A percentile compares a stretch with the other conserved stretches of the same genome.
Conservation (phyloP, 2,113 vertebrate genomes). For the Calyptomena viridis region DNA sequence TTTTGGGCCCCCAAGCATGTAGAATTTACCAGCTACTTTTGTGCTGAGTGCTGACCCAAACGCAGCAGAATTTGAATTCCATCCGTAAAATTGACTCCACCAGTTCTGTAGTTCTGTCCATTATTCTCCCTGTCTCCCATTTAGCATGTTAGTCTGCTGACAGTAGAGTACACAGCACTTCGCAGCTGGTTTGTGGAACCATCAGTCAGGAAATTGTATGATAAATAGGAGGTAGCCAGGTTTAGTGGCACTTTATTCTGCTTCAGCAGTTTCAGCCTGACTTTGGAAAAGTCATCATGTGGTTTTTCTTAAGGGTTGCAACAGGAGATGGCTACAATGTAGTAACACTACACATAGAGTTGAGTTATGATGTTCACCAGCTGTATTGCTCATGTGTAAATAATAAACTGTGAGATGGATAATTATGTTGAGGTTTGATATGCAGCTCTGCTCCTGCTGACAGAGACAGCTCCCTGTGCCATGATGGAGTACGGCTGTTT, state of each 20-base stretch:
- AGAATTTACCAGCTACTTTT: constrained; percentile 43
- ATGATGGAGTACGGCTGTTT: constrained; percentile 38
- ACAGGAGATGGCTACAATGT: constrained; percentile 61
- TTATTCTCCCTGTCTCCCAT: constrained; percentile 76
- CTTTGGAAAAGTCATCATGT: constrained; percentile 77
- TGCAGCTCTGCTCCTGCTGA: constrained; percentile 33
- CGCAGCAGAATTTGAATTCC: constrained; percentile 67
- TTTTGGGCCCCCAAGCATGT: not conserved
- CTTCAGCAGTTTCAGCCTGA: constrained; percentile 80
- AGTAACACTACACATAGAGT: constrained; percentile 63
- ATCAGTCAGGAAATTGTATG: constrained; percentile 84
- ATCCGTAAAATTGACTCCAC: constrained; percentile 64
- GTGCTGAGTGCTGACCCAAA: not conserved
- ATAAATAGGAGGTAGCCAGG: constrained; percentile 81
- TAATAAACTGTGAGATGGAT: constrained; percentile 69
- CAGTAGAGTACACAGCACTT: constrained; percentile 82
- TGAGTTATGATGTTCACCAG: constrained; percentile 74
- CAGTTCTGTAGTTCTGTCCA: constrained; percentile 54
- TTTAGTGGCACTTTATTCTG: constrained; percentile 81
- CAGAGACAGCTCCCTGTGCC: constrained; percentile 31
- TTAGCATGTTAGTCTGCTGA: constrained; percentile 78
- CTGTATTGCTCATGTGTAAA: constrained; percentile 75
- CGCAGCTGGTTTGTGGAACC: constrained; percentile 81
- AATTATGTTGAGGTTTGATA: constrained; percentile 64
- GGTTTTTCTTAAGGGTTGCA: constrained; percentile 74